Conservation (phyloP, 2,113 vertebrate species). For the Sturnira hondurensis region DNA sequence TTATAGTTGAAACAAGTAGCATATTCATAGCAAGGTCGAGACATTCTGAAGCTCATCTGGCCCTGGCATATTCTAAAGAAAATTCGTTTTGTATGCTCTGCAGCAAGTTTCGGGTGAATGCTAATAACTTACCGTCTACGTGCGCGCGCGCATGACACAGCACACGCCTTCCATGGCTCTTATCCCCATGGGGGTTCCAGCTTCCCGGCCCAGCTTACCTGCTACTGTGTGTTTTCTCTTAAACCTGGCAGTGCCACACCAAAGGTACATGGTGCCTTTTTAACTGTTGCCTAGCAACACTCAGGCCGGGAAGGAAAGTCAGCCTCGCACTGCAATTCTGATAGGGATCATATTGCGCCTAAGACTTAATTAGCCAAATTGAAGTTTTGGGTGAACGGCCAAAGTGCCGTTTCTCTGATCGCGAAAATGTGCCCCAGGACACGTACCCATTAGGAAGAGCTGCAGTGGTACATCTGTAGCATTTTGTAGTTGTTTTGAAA, state of each 20-base stretch:
- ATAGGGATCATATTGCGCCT: neutral
- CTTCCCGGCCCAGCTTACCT: neutral
- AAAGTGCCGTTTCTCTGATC: neutral
- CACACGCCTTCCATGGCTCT: neutral
- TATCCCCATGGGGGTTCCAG: neutral
- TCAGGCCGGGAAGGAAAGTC: neutral
- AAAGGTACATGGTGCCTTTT: neutral
- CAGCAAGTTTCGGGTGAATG: neutral
- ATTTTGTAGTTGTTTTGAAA: neutral
- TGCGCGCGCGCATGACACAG: neutral
- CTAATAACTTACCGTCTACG: neutral
- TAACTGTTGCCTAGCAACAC: neutral
- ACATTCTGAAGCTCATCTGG: neutral
- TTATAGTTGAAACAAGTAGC: neutral
- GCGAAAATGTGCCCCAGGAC: neutral
- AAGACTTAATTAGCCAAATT: constrained; percentile 11
- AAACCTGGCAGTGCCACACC: neutral
- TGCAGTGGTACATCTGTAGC: neutral
- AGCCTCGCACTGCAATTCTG: neutral
- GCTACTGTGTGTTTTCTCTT: neutral
- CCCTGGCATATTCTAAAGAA: neutral
- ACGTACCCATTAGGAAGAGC: neutral
- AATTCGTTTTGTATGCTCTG: neutral
- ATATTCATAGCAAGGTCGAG: neutral
- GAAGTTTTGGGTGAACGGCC: neutral